phyloP scores from a whole-genome alignment of 2,113 vertebrate species.

The Leucoraja erinaceus region DNA sequence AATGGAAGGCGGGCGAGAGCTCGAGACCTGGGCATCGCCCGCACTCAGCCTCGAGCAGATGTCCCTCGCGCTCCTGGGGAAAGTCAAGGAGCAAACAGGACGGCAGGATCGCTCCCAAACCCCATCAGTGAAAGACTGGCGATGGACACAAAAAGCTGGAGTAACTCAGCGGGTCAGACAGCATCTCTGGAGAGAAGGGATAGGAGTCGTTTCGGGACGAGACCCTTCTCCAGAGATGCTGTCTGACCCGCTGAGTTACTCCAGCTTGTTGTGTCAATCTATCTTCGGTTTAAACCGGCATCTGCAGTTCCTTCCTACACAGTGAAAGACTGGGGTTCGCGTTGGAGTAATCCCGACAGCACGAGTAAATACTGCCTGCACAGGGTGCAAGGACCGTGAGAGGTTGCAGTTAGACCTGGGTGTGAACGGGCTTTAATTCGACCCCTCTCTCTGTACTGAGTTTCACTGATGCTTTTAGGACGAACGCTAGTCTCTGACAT shows the following conservation, averaged over 20 bases:
- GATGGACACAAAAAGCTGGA: too few species aligned
- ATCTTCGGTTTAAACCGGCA: too few species aligned
- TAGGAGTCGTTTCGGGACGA: too few species aligned
- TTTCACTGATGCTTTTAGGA: not conserved
- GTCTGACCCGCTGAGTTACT: too few species aligned
- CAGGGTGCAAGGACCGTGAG: not conserved
- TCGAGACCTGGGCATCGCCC: not conserved
- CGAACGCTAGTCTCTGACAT: not conserved
- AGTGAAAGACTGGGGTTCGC: not conserved
- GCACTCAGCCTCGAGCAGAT: not conserved
- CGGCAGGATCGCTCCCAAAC: not conserved
- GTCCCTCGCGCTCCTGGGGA: not conserved
- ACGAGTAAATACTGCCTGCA: not conserved
- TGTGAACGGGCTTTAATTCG: not conserved
- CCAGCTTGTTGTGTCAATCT: too few species aligned
- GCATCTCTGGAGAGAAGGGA: too few species aligned
- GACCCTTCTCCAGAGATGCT: too few species aligned
- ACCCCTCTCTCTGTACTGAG: not conserved
- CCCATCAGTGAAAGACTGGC: not conserved
- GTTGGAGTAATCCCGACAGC: not conserved
- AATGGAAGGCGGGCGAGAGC: not conserved
- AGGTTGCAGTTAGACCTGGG: too few species aligned
- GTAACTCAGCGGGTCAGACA: too few species aligned
- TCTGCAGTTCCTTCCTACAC: too few species aligned
- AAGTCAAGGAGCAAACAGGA: not conserved